phyloP scores from a whole-genome alignment of 53 echinoderm and acorn worm species.

The Glandiceps talaboti region DNA sequence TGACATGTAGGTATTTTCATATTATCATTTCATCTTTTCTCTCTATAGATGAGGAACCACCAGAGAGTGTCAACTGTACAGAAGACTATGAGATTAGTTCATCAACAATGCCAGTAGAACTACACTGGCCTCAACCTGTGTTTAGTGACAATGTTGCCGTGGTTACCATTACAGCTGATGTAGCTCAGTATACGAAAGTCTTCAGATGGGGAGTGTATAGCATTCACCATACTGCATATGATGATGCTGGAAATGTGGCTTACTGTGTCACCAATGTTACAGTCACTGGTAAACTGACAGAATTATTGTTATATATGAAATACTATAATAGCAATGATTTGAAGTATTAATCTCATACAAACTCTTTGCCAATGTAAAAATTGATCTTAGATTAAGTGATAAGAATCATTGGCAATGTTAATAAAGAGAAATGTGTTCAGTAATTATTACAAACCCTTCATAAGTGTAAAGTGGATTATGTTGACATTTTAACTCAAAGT shows the following conservation, averaged over 20 bases:
- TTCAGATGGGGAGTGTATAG: conserved; percentile 7
- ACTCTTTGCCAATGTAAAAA: too few relatives aligned
- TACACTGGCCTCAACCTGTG: conserved; percentile 27
- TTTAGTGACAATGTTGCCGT: conserved; percentile 29
- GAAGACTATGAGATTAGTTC: neutral
- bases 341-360: too few relatives aligned
- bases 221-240: neutral
- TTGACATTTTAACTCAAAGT: too few relatives aligned
- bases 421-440: too few relatives aligned
- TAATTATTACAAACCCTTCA: too few relatives aligned
- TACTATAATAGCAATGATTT: too few relatives aligned
- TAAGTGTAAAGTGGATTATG: too few relatives aligned
- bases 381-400: too few relatives aligned
- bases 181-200: neutral
- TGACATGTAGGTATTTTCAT: too few relatives aligned
- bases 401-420: too few relatives aligned
- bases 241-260: neutral
- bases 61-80: conserved; percentile 12
- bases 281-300: neutral
- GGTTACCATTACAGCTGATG: neutral
- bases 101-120: conserved; percentile 8
- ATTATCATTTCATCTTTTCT: neutral
- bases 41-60: conserved; percentile 23
- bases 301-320: too few relatives aligned
- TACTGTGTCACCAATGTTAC: neutral